Evolutionary conservation across 2,797 vertebrate species (phyloP).

Genomic region (Fringilla coelebs): DNA sequence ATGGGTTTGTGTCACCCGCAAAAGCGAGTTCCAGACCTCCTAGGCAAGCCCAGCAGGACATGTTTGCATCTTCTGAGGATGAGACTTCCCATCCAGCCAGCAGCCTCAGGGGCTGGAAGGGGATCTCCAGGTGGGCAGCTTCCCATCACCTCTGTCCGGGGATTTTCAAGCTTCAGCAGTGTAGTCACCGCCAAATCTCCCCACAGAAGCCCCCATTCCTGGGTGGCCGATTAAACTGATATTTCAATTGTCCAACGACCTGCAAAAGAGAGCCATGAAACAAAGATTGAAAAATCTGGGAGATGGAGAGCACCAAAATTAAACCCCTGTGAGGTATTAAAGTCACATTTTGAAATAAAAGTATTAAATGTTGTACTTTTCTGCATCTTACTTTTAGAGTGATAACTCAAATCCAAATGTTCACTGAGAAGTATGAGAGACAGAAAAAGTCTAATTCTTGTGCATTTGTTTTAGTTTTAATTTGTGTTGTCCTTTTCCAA

Average conservation of each 20-base stretch:
- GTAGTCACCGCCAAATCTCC: not conserved
- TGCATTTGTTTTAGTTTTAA: not conserved
- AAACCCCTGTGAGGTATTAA: not conserved
- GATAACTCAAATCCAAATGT: not conserved
- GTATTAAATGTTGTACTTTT: not conserved
- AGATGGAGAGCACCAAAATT: not conserved
- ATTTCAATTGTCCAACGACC: not conserved
- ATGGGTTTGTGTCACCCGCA: not conserved
- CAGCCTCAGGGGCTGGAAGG: not conserved
- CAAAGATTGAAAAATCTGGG: not conserved
- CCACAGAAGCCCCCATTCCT: not conserved
- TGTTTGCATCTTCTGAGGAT: not conserved
- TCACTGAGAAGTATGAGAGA: not conserved
- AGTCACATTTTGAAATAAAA: not conserved
- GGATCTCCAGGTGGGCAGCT: not conserved
- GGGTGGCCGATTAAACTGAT: not conserved
- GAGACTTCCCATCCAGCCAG: not conserved
- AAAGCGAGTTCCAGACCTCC: fast-evolving
- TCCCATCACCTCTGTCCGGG: not conserved
- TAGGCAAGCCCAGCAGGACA: not conserved
- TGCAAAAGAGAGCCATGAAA: not conserved
- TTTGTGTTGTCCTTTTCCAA: not conserved
- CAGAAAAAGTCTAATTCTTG: not conserved
- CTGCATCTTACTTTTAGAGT: not conserved
- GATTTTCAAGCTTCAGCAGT: not conserved